Percentiles rank a stretch among this genome's conserved stretches.
Conservation (phyloP, 2,113 vertebrate species). For the Romanogobio albipinnatus region DNA sequence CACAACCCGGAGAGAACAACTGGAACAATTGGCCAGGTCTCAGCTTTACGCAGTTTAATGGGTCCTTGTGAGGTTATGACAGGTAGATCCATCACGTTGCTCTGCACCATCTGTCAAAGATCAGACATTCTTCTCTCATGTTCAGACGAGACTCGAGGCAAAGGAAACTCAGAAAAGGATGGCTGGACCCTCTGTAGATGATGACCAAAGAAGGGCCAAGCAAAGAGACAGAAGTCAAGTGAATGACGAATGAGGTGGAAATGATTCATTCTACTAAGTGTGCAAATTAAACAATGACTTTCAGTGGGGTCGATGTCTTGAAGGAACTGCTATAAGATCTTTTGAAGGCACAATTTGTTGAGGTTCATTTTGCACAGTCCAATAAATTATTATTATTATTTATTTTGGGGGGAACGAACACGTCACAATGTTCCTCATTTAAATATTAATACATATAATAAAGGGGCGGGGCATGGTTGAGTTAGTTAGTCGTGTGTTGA, state of each 20-base stretch:
- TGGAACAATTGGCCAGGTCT: not conserved
- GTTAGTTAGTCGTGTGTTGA: too few relatives aligned
- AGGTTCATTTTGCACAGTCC: not conserved
- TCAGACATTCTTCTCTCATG: not conserved
- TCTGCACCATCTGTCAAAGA: slow-evolving; percentile 15
- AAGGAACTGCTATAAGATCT: not conserved
- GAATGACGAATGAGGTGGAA: not conserved
- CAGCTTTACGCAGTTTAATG: not conserved
- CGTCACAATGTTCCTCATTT: too few relatives aligned
- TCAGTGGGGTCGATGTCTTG: not conserved
- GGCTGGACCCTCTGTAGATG: not conserved
- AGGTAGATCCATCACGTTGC: not conserved
- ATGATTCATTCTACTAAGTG: not conserved
- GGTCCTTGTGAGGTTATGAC: slow-evolving; percentile 1
- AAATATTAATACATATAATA: too few relatives aligned
- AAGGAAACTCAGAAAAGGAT: slow-evolving; percentile 26
- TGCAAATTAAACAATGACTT: not conserved
- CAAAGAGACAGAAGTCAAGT: not conserved
- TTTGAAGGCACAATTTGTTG: not conserved
- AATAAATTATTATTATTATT: not conserved
- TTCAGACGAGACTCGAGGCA: not conserved
- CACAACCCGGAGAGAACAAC: slow-evolving; percentile 11
- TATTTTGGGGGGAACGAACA: too few relatives aligned
- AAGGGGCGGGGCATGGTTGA: too few relatives aligned
- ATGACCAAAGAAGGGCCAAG: not conserved